These are phyloP conservation scores for Caenorhabditis sp. DNA, from an alignment of 2,888 invertebrate species.

Conservation along the genomic window DNA sequence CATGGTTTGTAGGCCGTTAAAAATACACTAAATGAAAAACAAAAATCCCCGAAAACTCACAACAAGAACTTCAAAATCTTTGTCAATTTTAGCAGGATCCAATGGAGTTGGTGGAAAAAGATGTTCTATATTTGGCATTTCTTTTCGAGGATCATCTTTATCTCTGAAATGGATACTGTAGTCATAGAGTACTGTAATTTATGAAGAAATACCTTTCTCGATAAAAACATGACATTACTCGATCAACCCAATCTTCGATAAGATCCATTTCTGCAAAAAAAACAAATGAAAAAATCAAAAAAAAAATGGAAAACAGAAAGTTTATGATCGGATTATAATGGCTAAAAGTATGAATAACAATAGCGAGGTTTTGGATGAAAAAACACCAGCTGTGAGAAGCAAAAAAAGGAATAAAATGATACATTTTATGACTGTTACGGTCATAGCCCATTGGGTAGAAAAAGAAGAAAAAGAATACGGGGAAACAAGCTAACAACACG, in stretches of 20 bases:
- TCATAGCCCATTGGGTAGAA: slow-evolving; percentile 31
- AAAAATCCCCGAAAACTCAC: slow-evolving; percentile 16
- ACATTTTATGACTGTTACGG: slow-evolving; percentile 35
- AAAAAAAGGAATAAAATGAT: not conserved
- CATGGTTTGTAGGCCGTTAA: too few relatives aligned
- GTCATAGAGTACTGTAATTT: not conserved
- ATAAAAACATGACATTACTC: slow-evolving; percentile 54
- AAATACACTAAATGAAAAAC: too few relatives aligned
- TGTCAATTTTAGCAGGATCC: slow-evolving; percentile 35
- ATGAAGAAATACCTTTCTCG: slow-evolving; percentile 18
- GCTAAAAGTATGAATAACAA: not conserved
- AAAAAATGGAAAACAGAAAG: not conserved
- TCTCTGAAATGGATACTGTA: slow-evolving; percentile 21
- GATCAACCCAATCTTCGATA: slow-evolving; percentile 58
- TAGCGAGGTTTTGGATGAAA: not conserved
- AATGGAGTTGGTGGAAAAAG: slow-evolving; percentile 19
- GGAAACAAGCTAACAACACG: not conserved
- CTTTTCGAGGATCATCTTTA: slow-evolving; percentile 32
- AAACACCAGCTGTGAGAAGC: slow-evolving; percentile 7
- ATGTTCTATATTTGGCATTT: slow-evolving; percentile 14
- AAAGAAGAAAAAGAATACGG: slow-evolving; percentile 3
- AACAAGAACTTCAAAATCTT: slow-evolving; percentile 37
- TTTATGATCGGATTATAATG: not conserved
- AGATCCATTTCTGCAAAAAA: slow-evolving; percentile 32
- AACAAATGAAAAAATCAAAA: not conserved